Percentiles rank a stretch among this genome's conserved stretches.
These are phyloP conservation scores for Enteromius anoplus DNA, from an alignment of 2,797 vertebrate genomes.

Conservation along the genomic window DNA sequence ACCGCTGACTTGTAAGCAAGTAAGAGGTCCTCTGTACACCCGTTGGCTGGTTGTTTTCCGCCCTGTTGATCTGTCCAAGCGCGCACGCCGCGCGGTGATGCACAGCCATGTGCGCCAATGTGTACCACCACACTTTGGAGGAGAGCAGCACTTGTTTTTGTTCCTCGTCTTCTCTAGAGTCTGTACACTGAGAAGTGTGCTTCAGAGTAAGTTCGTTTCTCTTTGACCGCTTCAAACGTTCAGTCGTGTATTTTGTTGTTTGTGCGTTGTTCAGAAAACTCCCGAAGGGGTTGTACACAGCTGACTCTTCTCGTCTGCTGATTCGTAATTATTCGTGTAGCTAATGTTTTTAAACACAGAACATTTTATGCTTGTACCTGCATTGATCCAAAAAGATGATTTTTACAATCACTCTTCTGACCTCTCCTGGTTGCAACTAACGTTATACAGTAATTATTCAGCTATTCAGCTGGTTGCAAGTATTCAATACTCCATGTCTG, in stretches of 20 bases:
- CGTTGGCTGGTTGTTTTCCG: constrained; percentile 21
- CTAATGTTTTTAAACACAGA: background rate
- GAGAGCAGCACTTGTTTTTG: constrained; percentile 7
- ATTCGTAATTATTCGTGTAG: background rate
- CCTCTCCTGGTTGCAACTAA: constrained; percentile 17
- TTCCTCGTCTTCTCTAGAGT: background rate
- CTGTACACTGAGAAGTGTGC: background rate
- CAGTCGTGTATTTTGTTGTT: background rate
- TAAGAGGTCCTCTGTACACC: background rate
- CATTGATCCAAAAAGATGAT: background rate
- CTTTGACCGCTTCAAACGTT: background rate
- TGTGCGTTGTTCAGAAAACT: background rate
- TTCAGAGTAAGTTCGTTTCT: constrained; percentile 37
- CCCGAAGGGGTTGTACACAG: background rate
- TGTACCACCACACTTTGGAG: constrained; percentile 16
- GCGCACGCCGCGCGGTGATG: constrained; percentile 30
- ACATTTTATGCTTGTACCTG: background rate
- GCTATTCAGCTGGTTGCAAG: background rate
- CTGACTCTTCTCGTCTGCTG: background rate
- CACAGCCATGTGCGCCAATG: constrained; percentile 33
- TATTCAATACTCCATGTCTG: background rate
- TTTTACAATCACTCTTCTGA: background rate
- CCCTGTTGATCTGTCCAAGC: background rate
- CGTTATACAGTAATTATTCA: background rate
- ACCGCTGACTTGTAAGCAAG: background rate